phyloP scores from a whole-genome alignment of 2,113 vertebrate species.

The Epinephelus cyanopodus region DNA sequence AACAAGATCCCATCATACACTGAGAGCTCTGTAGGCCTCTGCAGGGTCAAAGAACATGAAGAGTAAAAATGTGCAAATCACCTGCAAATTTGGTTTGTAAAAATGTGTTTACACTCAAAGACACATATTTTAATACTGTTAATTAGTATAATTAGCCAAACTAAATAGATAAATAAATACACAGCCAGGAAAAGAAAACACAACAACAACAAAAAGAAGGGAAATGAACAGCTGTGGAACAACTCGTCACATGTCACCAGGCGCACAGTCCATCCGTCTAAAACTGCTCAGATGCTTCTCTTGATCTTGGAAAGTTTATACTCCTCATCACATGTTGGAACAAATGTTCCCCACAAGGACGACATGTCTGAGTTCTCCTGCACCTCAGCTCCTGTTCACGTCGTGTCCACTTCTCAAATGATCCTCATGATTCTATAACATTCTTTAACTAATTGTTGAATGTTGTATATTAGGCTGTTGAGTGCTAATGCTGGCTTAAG shows the following conservation, averaged over 20 bases:
- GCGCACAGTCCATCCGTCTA: too few species aligned
- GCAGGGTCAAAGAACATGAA: not conserved
- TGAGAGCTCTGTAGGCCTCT: too few species aligned
- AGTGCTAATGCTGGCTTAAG: slow-evolving; percentile 1
- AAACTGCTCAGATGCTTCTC: not conserved
- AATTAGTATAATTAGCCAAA: not conserved
- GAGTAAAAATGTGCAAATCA: not conserved
- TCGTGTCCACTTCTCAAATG: not conserved
- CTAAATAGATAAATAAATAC: not conserved
- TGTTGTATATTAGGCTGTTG: slow-evolving; percentile 3
- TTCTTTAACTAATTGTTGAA: slow-evolving; percentile 19
- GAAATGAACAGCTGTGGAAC: slow-evolving; percentile 10
- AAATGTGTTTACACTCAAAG: not conserved
- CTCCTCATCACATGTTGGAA: not conserved
- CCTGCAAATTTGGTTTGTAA: not conserved
- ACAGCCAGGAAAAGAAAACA: not conserved
- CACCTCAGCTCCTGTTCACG: not conserved
- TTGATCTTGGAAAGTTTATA: not conserved
- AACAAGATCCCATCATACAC: not conserved
- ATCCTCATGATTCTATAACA: slow-evolving; percentile 19
- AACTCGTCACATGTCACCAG: not conserved
- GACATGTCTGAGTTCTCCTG: not conserved
- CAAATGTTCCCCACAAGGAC: not conserved
- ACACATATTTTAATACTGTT: not conserved
- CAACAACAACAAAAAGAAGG: not conserved